These are phyloP conservation scores for Poeciliopsis turrubarensis DNA, from an alignment of 2,113 vertebrate species.

Conservation along the genomic window DNA sequence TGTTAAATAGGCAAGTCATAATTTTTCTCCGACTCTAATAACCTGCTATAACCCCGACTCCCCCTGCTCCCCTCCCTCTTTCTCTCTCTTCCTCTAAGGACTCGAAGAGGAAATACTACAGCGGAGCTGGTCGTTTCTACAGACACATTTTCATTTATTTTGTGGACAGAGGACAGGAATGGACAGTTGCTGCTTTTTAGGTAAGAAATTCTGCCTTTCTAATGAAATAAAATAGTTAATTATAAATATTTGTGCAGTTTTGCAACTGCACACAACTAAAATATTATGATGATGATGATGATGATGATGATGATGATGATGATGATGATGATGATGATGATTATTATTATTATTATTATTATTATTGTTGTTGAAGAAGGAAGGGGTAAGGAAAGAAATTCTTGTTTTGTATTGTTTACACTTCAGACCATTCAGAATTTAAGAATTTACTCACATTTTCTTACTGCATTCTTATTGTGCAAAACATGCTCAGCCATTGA, in stretches of 20 bases:
- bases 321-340: no score
- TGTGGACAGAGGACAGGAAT: constrained; percentile 56
- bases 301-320: neutral
- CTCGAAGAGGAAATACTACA: constrained; percentile 12
- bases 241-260: neutral
- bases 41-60: neutral
- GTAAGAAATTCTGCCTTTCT: constrained; percentile 39
- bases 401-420: neutral
- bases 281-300: neutral
- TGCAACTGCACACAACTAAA: constrained; percentile 1
- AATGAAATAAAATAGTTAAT: constrained; percentile 1
- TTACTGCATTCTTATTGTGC: neutral
- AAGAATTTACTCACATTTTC: neutral
- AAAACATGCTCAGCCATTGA: neutral
- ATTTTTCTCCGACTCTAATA: constrained; percentile 19
- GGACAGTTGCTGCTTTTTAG: constrained; percentile 58
- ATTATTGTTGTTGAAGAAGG: constrained; percentile 1
- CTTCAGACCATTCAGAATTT: neutral
- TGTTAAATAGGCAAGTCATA: neutral
- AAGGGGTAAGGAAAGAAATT: neutral
- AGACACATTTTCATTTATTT: constrained; percentile 40
- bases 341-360: neutral
- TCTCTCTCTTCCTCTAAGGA: neutral
- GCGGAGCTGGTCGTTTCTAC: constrained; percentile 27
- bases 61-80: neutral